Percentiles rank a stretch among this genome's conserved stretches.
phyloP scores from a whole-genome alignment of 2,888 invertebrate species.

The Beris chalybata region DNA sequence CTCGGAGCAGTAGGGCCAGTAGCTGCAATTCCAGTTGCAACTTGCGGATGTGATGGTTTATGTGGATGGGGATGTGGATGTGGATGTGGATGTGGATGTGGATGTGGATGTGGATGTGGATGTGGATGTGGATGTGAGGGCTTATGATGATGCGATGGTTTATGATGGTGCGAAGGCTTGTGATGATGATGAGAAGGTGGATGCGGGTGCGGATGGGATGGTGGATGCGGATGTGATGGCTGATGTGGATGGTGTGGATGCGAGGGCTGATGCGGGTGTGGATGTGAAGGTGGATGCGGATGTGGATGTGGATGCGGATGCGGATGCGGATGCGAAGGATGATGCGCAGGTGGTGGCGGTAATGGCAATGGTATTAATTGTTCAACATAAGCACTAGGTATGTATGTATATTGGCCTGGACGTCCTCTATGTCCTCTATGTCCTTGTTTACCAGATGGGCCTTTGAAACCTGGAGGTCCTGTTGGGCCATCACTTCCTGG shows the following conservation, averaged over 20 bases:
- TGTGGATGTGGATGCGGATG: background rate
- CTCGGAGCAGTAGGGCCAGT: slow-evolving; percentile 1
- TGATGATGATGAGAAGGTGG: background rate
- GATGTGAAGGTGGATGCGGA: background rate
- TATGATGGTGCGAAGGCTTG: background rate
- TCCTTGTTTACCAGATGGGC: background rate
- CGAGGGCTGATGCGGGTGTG: background rate
- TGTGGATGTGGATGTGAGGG: too few species aligned
- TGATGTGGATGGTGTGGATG: background rate
- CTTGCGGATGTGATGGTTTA: background rate
- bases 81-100: too few species aligned
- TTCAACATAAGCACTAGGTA: too few species aligned
- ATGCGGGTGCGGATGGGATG: background rate
- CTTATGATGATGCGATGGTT: background rate
- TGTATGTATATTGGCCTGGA: background rate
- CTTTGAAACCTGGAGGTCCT: slow-evolving; percentile 3
- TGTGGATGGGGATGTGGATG: too few species aligned
- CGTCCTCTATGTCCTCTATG: background rate
- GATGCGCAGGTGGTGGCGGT: background rate
- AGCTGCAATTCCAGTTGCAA: background rate
- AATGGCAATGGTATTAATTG: too few species aligned
- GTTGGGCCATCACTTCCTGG: background rate
- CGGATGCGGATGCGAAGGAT: background rate
- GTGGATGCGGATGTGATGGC: slow-evolving; percentile 1
- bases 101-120: too few species aligned